Evolutionary conservation across 2,797 vertebrate genomes (phyloP).

Genomic region (Brachyalestes nurse): DNA sequence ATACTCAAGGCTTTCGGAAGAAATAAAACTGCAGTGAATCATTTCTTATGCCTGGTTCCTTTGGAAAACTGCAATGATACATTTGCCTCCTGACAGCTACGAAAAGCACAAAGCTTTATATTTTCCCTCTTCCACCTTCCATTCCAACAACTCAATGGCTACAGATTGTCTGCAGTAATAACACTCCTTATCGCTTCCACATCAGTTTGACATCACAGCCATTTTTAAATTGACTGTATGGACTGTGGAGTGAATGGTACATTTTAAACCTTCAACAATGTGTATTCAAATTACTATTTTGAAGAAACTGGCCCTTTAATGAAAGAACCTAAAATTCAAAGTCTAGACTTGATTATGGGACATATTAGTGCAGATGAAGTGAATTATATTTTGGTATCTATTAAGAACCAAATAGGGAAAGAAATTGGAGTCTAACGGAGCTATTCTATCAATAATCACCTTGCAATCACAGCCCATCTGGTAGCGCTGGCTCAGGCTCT

Average conservation of each 20-base stretch:
- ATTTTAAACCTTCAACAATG: not conserved
- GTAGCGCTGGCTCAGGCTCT: conserved; percentile 96
- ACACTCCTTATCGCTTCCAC: not conserved
- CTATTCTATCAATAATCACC: conserved; percentile 76
- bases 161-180: not conserved
- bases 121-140: not conserved
- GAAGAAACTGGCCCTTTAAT: not conserved
- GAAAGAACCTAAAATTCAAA: conserved; percentile 2
- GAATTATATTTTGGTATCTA: not conserved
- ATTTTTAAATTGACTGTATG: not conserved
- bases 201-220: not conserved
- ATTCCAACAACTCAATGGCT: not conserved
- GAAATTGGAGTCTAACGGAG: not conserved
- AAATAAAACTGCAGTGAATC: not conserved
- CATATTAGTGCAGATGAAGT: not conserved
- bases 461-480: conserved; percentile 99
- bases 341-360: not conserved
- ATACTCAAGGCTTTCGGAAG: not conserved
- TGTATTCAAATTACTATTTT: not conserved
- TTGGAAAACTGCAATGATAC: not conserved
- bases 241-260: too few species aligned
- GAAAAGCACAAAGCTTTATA: not conserved
- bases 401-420: not conserved
- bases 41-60: not conserved
- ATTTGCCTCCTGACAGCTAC: not conserved